A percentile compares a stretch with the other conserved stretches of the same genome.
Evolutionary conservation across 2,888 invertebrate species (phyloP).

Genomic region (Papilio elwesi): DNA sequence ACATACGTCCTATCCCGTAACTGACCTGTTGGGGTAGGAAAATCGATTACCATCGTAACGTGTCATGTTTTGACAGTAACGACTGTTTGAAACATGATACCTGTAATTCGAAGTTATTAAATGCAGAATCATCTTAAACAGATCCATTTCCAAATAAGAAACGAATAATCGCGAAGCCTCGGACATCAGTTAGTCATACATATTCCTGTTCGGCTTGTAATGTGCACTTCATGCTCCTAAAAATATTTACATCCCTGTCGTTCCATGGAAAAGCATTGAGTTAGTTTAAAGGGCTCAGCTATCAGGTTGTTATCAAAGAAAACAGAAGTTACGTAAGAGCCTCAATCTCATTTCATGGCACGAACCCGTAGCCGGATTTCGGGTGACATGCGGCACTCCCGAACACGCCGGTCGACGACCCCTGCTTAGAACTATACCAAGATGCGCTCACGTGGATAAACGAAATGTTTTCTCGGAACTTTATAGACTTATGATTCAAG

Average conservation of each 20-base stretch:
- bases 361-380: slow-evolving; percentile 28
- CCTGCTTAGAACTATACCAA: slow-evolving; percentile 23
- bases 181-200: too few relatives aligned
- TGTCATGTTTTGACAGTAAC: too few relatives aligned
- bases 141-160: too few relatives aligned
- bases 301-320: slow-evolving; percentile 22
- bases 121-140: too few relatives aligned
- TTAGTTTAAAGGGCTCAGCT: slow-evolving; percentile 9
- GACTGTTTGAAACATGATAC: too few relatives aligned
- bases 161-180: too few relatives aligned
- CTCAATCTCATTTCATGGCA: slow-evolving; percentile 14
- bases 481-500: slow-evolving; percentile 3
- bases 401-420: slow-evolving; percentile 19
- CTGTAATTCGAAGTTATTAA: too few relatives aligned
- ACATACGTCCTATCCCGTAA: too few relatives aligned
- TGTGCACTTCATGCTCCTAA: too few relatives aligned
- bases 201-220: too few relatives aligned
- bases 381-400: slow-evolving; percentile 27
- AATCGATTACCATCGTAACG: too few relatives aligned
- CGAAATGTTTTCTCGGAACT: slow-evolving; percentile 24
- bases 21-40: too few relatives aligned
- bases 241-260: neutral
- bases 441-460: slow-evolving; percentile 14
- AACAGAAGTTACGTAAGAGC: slow-evolving; percentile 31
- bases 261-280: neutral